These are phyloP conservation scores for Tridacna crocea DNA, from an alignment of 2,888 invertebrate species.

Conservation along the genomic window DNA sequence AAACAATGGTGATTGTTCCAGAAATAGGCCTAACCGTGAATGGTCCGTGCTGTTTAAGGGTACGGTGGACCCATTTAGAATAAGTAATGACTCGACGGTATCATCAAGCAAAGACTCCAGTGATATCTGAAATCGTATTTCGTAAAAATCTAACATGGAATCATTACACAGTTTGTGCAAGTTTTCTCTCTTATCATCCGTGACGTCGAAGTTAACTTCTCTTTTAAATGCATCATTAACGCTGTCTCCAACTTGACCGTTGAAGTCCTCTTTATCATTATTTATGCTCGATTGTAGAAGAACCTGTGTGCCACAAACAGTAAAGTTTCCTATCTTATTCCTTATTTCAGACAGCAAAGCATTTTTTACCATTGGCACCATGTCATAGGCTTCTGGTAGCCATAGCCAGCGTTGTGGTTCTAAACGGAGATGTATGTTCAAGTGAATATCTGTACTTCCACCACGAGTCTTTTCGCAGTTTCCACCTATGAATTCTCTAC, in stretches of 20 bases:
- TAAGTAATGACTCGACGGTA: not conserved
- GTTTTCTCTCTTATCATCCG: not conserved
- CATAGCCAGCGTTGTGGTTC: not conserved
- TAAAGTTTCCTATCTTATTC: not conserved
- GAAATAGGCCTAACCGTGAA: not conserved
- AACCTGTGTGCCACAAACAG: conserved; percentile 7
- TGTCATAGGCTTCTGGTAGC: not conserved
- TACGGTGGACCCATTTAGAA: not conserved
- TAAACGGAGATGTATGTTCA: not conserved
- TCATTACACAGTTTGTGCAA: not conserved
- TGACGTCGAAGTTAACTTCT: not conserved
- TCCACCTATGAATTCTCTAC: not conserved
- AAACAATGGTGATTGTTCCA: not conserved
- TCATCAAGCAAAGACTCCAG: not conserved
- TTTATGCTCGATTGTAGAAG: not conserved
- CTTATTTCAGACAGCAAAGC: not conserved
- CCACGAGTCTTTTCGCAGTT: not conserved
- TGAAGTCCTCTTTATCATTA: not conserved
- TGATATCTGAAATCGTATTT: not conserved
- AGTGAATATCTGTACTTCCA: not conserved
- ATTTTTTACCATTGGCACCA: not conserved
- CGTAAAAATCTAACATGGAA: not conserved
- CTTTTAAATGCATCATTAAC: not conserved
- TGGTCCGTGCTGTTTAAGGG: not conserved
- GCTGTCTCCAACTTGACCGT: not conserved